These are phyloP conservation scores for Oophaga sylvatica DNA, from an alignment of 2,797 vertebrate genomes.

Conservation along the genomic window DNA sequence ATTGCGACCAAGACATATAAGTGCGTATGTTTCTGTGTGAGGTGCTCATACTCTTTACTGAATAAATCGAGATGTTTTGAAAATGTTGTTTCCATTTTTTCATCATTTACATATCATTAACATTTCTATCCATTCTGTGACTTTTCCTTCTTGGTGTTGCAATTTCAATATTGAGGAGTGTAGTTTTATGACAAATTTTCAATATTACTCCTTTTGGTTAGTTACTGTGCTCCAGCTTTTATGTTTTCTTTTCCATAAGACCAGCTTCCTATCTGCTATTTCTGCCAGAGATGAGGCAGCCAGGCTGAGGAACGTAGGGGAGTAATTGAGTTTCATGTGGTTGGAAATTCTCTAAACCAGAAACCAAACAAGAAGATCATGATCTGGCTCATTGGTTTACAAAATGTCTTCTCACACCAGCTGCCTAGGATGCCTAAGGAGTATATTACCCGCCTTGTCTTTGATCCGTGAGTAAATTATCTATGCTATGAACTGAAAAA, in stretches of 20 bases:
- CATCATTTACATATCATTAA: too few relatives aligned
- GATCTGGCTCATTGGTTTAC: slow-evolving; percentile 98
- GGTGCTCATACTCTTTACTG: too few relatives aligned
- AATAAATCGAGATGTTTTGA: too few relatives aligned
- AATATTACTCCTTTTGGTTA: neutral
- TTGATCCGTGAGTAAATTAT: slow-evolving; percentile 87
- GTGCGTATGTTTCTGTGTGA: too few relatives aligned
- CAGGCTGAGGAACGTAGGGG: slow-evolving; percentile 90
- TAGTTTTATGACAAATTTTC: neutral
- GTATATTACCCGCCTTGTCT: slow-evolving; percentile 97
- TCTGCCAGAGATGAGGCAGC: slow-evolving; percentile 94
- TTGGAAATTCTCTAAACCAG: slow-evolving; percentile 94
- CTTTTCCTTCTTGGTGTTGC: too few relatives aligned
- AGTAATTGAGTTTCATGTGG: slow-evolving; percentile 96
- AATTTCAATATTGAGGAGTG: too few relatives aligned
- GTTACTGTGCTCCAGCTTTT: neutral
- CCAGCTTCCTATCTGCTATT: slow-evolving; percentile 91
- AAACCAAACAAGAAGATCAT: slow-evolving; percentile 96
- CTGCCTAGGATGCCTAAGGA: slow-evolving; percentile 98
- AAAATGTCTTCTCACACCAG: slow-evolving; percentile 98
- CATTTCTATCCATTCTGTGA: too few relatives aligned
- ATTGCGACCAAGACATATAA: too few relatives aligned
- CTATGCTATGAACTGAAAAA: neutral
- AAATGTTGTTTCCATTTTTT: too few relatives aligned
- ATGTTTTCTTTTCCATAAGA: slow-evolving; percentile 72